Evolutionary conservation across 2,113 vertebrate genomes (phyloP).

Genomic region (Puntigrus tetrazona): DNA sequence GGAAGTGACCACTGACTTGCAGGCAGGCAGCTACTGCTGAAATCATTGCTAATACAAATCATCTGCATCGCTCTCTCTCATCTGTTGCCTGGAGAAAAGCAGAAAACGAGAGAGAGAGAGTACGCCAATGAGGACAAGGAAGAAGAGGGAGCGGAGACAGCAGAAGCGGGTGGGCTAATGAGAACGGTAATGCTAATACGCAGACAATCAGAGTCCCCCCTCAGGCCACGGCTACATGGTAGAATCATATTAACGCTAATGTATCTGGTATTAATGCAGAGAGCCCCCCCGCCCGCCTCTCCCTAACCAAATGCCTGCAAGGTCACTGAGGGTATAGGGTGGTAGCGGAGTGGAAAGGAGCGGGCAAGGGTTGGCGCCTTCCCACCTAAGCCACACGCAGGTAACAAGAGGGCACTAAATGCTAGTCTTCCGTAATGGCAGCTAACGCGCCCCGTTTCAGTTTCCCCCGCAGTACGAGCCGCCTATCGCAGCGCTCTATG

Average conservation of each 20-base stretch:
- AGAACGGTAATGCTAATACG: slow-evolving; percentile 73
- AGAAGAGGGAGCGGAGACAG: slow-evolving; percentile 32
- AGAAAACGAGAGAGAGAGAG: slow-evolving; percentile 33
- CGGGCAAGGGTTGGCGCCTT: slow-evolving; percentile 29
- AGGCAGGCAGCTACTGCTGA: slow-evolving; percentile 39
- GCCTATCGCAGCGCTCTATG: slow-evolving; percentile 25
- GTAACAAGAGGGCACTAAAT: slow-evolving; percentile 24
- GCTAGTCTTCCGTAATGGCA: slow-evolving; percentile 33
- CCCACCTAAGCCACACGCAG: slow-evolving; percentile 32
- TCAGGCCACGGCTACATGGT: slow-evolving; percentile 66
- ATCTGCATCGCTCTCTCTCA: slow-evolving; percentile 58
- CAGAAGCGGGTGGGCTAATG: slow-evolving; percentile 67
- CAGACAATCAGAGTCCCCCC: slow-evolving; percentile 72
- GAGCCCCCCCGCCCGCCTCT: too few relatives aligned
- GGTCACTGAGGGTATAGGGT: slow-evolving; percentile 55
- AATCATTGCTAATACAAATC: slow-evolving; percentile 53
- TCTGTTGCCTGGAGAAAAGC: slow-evolving; percentile 66
- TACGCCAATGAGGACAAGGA: background rate
- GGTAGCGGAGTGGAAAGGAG: slow-evolving; percentile 7
- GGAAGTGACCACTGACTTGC: slow-evolving; percentile 34
- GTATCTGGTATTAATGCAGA: slow-evolving; percentile 68
- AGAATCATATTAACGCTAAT: slow-evolving; percentile 74
- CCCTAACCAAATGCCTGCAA: slow-evolving; percentile 54
- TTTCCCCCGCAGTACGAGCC: slow-evolving; percentile 33
- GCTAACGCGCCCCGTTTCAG: slow-evolving; percentile 31